phyloP scores from a whole-genome alignment of 2,888 invertebrate species.

The Sericinus montela region DNA sequence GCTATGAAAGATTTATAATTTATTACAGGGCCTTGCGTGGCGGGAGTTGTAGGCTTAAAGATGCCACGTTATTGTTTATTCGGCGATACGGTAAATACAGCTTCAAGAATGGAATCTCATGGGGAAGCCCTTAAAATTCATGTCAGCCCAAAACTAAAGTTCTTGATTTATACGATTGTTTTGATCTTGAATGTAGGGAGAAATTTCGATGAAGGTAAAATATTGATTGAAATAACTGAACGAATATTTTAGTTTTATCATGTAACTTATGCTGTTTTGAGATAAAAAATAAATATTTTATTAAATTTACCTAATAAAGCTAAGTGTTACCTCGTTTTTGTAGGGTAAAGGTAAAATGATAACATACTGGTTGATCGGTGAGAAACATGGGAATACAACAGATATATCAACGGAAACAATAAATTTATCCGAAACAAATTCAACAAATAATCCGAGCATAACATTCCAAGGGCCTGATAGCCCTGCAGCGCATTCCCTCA shows the following conservation, averaged over 20 bases:
- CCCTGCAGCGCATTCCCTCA: slow-evolving; percentile 63
- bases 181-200: slow-evolving; percentile 89
- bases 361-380: slow-evolving; percentile 93
- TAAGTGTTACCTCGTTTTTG: too few relatives aligned
- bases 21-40: slow-evolving; percentile 85
- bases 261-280: too few relatives aligned
- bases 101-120: slow-evolving; percentile 94
- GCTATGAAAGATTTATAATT: background rate
- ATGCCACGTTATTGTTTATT: slow-evolving; percentile 97
- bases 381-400: slow-evolving; percentile 49
- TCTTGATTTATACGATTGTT: slow-evolving; percentile 91
- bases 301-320: too few relatives aligned
- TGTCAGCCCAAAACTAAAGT: slow-evolving; percentile 94
- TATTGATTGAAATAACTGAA: too few relatives aligned
- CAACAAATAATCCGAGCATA: slow-evolving; percentile 61
- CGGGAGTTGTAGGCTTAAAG: slow-evolving; percentile 94
- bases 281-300: too few relatives aligned
- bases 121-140: slow-evolving; percentile 95
- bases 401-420: slow-evolving; percentile 32
- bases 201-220: slow-evolving; percentile 93
- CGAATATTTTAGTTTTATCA: too few relatives aligned
- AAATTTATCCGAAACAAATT: slow-evolving; percentile 35
- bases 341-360: slow-evolving; percentile 93
- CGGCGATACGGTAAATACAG: slow-evolving; percentile 95
- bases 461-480: slow-evolving; percentile 73